Evolutionary conservation across 2,797 vertebrate genomes (phyloP).

Genomic region (Gymnothorax javanicus): DNA sequence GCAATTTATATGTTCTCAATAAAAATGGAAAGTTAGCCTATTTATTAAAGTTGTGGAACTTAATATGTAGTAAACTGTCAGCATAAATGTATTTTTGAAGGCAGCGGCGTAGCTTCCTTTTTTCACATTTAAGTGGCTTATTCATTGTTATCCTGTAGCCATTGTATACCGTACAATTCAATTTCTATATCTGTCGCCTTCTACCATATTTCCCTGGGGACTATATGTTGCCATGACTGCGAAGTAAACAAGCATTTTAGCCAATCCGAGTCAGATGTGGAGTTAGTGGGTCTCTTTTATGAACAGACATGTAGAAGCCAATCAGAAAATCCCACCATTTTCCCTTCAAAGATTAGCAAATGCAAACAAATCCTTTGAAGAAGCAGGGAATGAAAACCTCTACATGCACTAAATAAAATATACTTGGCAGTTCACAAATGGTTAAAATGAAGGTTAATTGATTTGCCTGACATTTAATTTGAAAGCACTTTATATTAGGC

Average conservation of each 20-base stretch:
- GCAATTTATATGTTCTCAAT: no score
- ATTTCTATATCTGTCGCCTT: constrained; percentile 37
- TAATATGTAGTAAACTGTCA: no score
- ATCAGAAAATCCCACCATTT: constrained; percentile 34
- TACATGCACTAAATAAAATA: constrained; percentile 26
- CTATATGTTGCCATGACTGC: constrained; percentile 37
- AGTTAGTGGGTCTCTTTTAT: constrained; percentile 37
- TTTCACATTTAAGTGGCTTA: no score
- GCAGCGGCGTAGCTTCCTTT: no score
- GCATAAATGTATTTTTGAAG: no score
- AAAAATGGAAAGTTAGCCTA: no score
- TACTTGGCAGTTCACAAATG: background rate
- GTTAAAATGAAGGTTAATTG: constrained; percentile 25
- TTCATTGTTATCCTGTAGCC: background rate
- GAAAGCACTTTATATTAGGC: constrained; percentile 22
- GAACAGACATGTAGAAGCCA: constrained; percentile 32
- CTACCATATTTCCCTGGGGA: constrained; percentile 35
- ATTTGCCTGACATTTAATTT: constrained; percentile 25
- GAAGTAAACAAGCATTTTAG: constrained; percentile 29
- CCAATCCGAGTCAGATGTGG: constrained; percentile 25
- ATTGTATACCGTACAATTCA: constrained; percentile 28
- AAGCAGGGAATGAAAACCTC: background rate
- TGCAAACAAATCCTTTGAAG: constrained; percentile 31
- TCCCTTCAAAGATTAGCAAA: constrained; percentile 25
- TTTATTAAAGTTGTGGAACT: no score